Evolutionary conservation across 2,797 vertebrate species (phyloP), one percentile per base, ranked within the genome.

Genomic region (Rhabdophis nuchalis): DNA sequence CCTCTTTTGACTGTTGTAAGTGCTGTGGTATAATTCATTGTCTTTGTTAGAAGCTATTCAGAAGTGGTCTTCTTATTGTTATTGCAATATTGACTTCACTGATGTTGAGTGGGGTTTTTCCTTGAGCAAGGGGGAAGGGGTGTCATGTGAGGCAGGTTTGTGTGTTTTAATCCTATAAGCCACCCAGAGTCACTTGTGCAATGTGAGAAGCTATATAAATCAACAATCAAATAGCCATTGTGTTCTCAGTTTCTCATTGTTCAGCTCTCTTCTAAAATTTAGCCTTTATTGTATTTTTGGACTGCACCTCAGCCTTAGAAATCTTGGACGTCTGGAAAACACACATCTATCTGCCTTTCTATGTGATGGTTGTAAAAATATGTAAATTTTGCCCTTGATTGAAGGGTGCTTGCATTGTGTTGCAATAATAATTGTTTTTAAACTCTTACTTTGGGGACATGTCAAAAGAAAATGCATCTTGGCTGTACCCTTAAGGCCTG

Each of bases 231-330:
- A 88, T 77, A 64, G 54, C 41, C n/a, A 93, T 93, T 85, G 72
- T 92, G 89, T 72, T 56, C 93, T 93, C 60, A 88, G 52, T 94
- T 95, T 92, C 88, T 86, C 56, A 93, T 13, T 93, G 68, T 56
- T 94, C 88, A 91, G 89, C 89, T 36, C 91, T 94, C 94, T 41
- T 96, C 93, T 85, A 90, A 94, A 94, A 92, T 61, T 25, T 0
- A 92, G 64, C 88, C 90, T 94, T 94, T 93, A 14, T 77, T 77
- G 36, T 77, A 41, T 86, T 92, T 1, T 89, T 23, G 32, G 89
- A 50, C 87, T 86, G 11, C 25, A 77, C 25, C 13, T 86, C 82
- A 72, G 60, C 29, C 77, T 60, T 94, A 93, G 89, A 93, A 93
- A 87, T 82, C 92, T 56, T 56, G 91, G 0, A 58, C 91, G 93